Evolutionary conservation across 2,113 vertebrate genomes (phyloP), one percentile per base, ranked within the genome.

Genomic region (Siphamia tubifer): DNA sequence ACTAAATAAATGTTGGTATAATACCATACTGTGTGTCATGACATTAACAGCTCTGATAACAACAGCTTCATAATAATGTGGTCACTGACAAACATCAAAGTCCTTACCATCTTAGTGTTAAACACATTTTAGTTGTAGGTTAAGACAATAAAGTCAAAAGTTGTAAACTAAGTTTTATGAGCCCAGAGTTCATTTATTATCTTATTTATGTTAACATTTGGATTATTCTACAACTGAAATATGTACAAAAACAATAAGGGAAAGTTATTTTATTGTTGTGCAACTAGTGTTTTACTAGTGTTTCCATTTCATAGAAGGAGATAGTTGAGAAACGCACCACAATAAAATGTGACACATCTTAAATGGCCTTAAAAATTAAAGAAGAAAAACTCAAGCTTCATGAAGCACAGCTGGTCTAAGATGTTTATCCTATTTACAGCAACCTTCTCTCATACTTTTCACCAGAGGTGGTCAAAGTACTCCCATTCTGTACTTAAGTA

Each of bases 151-250:
- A 15, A 21, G 4, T 5, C 8, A 31, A 30, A 15, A 1, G 30
- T 42, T 35, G 48, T 81, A 74, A 85, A 83, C 0, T 1, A 1
- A 17, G 9, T 27, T 39, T 20, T 31, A 8, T 43, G 43, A 49
- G 49, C 35, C 10, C 8, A 0, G 31, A 53, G 69, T 76, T 70
- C 73, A 71, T 12, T 47, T 49, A 54, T 83, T 69, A 74, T 82
- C 73, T 68, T 40, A 45, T 58, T 15, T 19, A 5, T 16, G 44
- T 74, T 72, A 72, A 60, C 24, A 2, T 15, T 31, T n/a, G 24
- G 23, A 20, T 53, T 6, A 19, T 25, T 62, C 16, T 16, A 17
- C 4, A 4, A 31, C 38, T 15, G 23, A 25, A 13, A 2, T 13
- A 25, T 56, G 32, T 28, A 17, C 36, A 42, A 58, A 39, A 47